phyloP scores from a whole-genome alignment of 2,797 vertebrate species.

The Hyperoplus immaculatus region DNA sequence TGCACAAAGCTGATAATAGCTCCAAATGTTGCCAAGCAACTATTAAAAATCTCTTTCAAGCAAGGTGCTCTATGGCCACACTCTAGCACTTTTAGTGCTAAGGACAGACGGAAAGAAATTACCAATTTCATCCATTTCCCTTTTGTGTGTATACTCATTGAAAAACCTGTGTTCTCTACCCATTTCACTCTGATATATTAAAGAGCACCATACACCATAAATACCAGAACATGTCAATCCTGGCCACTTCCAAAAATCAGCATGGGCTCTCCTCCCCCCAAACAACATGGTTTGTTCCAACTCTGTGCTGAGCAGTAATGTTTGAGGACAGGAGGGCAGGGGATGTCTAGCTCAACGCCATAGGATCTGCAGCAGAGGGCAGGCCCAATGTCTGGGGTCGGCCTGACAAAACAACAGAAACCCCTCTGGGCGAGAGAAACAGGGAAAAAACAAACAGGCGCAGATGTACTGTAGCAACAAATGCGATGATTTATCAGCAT shows the following conservation, averaged over 20 bases:
- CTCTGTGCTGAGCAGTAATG: slow-evolving; percentile 17
- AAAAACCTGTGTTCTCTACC: slow-evolving; percentile 26
- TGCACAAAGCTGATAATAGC: background rate
- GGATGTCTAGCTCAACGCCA: slow-evolving; percentile 29
- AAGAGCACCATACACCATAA: slow-evolving; percentile 18
- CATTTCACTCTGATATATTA: slow-evolving; percentile 23
- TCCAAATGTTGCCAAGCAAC: slow-evolving; percentile 40
- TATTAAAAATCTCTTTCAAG: background rate
- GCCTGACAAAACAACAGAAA: slow-evolving; percentile 46
- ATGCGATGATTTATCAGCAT: slow-evolving; percentile 26
- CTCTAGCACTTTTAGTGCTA: background rate
- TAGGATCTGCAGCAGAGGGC: background rate
- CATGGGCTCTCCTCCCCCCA: background rate
- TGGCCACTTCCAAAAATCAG: slow-evolving; percentile 1
- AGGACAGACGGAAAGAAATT: background rate
- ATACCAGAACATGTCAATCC: slow-evolving; percentile 29
- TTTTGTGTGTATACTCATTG: no score
- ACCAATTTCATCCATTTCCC: background rate
- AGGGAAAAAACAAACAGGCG: slow-evolving; percentile 66
- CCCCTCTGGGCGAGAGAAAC: slow-evolving; percentile 34
- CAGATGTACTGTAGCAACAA: slow-evolving; percentile 52
- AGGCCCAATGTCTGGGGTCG: slow-evolving; percentile 4
- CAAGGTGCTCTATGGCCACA: background rate
- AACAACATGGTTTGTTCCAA: slow-evolving; percentile 6
- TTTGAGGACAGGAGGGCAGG: slow-evolving; percentile 22